A percentile compares a stretch with the other conserved stretches of the same genome.
These are phyloP conservation scores for Microchirus variegatus DNA, from an alignment of 2,797 vertebrate genomes.

Conservation along the genomic window DNA sequence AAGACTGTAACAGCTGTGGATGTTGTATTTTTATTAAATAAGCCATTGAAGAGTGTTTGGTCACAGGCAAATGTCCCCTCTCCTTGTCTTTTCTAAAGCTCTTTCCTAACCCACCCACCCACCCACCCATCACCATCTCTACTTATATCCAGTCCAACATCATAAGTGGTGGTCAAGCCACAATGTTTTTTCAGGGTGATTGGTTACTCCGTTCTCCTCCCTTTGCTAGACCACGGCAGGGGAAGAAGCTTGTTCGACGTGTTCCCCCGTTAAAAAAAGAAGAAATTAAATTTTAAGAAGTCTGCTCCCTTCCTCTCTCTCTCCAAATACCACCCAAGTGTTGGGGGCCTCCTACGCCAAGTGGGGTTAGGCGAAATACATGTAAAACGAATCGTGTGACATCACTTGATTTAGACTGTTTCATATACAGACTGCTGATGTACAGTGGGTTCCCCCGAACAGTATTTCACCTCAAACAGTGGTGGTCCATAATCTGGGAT, in stretches of 20 bases:
- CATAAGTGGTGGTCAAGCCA: constrained; percentile 84
- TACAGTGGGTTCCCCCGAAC: constrained; percentile 39
- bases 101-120: constrained; percentile 11
- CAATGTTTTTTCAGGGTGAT: constrained; percentile 82
- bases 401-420: constrained; percentile 80
- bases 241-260: constrained; percentile 85
- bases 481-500: constrained; percentile 71
- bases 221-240: constrained; percentile 74
- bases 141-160: constrained; percentile 70
- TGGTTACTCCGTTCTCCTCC: constrained; percentile 80
- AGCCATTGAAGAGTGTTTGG: constrained; percentile 22
- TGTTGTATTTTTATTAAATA: constrained; percentile 30
- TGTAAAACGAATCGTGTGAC: constrained; percentile 71
- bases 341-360: constrained; percentile 60
- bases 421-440: constrained; percentile 68
- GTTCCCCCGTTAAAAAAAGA: constrained; percentile 72
- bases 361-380: constrained; percentile 49
- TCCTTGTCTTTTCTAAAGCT: constrained; percentile 60
- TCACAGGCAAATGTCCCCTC: constrained; percentile 26
- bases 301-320: constrained; percentile 53
- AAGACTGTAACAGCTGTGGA: constrained; percentile 9
- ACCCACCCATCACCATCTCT: constrained; percentile 45
- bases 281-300: constrained; percentile 30
- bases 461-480: constrained; percentile 61
- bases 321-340: constrained; percentile 83